Evolutionary conservation across 2,113 vertebrate genomes (phyloP), one percentile per base, ranked within the genome.

Genomic region (Benitochromis conjunctus): DNA sequence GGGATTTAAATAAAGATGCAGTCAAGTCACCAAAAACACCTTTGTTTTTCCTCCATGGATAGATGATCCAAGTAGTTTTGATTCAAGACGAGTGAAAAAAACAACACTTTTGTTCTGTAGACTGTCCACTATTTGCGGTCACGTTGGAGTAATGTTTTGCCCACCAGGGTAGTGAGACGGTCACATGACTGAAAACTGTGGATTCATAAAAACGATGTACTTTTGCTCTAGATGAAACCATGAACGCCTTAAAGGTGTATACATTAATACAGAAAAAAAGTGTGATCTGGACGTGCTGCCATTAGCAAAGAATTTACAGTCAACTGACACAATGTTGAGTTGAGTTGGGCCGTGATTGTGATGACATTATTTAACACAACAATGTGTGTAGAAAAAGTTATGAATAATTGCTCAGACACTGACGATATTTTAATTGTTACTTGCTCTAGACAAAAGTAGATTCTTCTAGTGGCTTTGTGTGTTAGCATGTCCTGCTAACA

Each of bases 151-250:
- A 64, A 34, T 38, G 60, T 64, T 64, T 38, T 64, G 60, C 1
- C 31, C 36, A 31, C 0, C 18, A 64, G 60, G 60, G 31, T 0
- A 4, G 36, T 64, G 60, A 64, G 60, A 12, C 10, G 60, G 31
- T 62, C 58, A 62, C 58, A 64, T 64, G 31, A 36, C 60, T 64
- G 60, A 64, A 64, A 64, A 5, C 60, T 64, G n/a, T 64, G 60
- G 60, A 64, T 43, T 24, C 0, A 41, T 24, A 43, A 69, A 10
- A 69, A 41, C 31, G 8, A 9, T 41, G 10, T 21, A 2, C 13
- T 21, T 43, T 69, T 41, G 18, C 7, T 24, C 11, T 21, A 2
- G 64, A 21, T 69, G 36, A 2, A 71, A 26, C 1, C 46, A 71
- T 26, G 14, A 46, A 71, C 0, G 5, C 41, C 21, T 71, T 46